Evolutionary conservation across 1,140 invertebrate species (phyloP), one percentile per base, ranked within the genome.

Genomic region (Tetraneura akinire): DNA sequence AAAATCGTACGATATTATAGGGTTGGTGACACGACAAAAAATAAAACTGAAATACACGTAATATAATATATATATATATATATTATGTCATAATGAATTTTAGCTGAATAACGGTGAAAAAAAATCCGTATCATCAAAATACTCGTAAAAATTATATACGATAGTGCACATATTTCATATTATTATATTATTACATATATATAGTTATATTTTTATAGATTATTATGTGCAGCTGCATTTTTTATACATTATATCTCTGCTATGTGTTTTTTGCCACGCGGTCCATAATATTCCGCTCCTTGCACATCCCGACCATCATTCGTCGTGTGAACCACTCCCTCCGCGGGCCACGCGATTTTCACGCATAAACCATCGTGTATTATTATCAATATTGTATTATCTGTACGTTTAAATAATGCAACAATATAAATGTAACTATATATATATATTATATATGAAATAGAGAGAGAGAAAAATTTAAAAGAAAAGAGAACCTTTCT

Each of bases 311-410:
- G 18, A 70, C n/a, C 32, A 57, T 60, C 49, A 57, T 78, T 78
- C 74, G 74, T 78, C 42, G 74, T 78, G 74, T 60, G 74, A 78
- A 78, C 74, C 71, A 76, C 71, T 76, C 71, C 74, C 74, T 78
- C n/a, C n/a, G n/a, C 74, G 55, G 9, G 55, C 37, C 23, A 45
- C 55, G 23, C 23, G 37, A 62, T 62, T 78, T 62, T 62, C 18
- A 10, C 9, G 32, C 14, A 47, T 37, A 62, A 60, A n/a, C 74
- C 37, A 21, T 47, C 32, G 23, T 57, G n/a, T n/a, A n/a, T n/a
- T n/a, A 62, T 21, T 42, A 32, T 62, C 32, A 37, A 37, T 37
- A 37, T 37, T 37, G 0, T 62, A 32, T 62, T 16, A 6, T n/a
- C 51, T n/a, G 8, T 57, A 21, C 53, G n/a, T n/a, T n/a, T 26